phyloP scores from a whole-genome alignment of 2,797 vertebrate species.

The Manis crassicaudata region DNA sequence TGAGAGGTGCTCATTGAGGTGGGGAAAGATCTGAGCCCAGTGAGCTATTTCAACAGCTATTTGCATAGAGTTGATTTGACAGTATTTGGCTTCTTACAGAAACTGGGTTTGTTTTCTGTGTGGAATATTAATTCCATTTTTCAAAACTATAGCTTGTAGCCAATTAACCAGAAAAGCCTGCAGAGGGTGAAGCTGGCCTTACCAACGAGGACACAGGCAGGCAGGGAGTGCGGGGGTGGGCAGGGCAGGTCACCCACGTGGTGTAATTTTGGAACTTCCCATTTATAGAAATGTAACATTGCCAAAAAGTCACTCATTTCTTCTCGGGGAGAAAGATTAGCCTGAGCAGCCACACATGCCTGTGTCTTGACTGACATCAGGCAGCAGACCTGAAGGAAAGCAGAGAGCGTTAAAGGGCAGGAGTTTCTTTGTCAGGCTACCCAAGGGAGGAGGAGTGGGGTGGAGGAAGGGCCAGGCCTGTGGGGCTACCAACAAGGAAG shows the following conservation, averaged over 20 bases:
- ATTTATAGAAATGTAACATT: not conserved
- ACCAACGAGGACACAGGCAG: not conserved
- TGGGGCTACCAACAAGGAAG: not conserved
- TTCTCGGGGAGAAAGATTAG: not conserved
- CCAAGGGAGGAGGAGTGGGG: fast-evolving
- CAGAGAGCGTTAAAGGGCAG: not conserved
- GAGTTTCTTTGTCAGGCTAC: not conserved
- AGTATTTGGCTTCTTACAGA: not conserved
- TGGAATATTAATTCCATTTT: conserved; percentile 1
- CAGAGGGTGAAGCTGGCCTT: not conserved
- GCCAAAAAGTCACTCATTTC: not conserved
- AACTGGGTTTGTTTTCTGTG: conserved; percentile 33
- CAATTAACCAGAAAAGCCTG: not conserved
- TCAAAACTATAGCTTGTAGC: not conserved
- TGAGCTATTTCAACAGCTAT: not conserved
- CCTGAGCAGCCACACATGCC: too few relatives aligned
- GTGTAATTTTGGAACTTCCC: not conserved
- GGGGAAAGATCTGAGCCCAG: not conserved
- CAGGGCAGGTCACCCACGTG: not conserved
- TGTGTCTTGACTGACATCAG: not conserved
- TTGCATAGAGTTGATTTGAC: not conserved
- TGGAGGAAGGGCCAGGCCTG: not conserved
- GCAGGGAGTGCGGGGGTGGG: not conserved
- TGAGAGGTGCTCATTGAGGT: fast-evolving
- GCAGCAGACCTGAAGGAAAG: not conserved